Conservation (phyloP, 2,113 vertebrate genomes). For the Osmerus eperlanus region DNA sequence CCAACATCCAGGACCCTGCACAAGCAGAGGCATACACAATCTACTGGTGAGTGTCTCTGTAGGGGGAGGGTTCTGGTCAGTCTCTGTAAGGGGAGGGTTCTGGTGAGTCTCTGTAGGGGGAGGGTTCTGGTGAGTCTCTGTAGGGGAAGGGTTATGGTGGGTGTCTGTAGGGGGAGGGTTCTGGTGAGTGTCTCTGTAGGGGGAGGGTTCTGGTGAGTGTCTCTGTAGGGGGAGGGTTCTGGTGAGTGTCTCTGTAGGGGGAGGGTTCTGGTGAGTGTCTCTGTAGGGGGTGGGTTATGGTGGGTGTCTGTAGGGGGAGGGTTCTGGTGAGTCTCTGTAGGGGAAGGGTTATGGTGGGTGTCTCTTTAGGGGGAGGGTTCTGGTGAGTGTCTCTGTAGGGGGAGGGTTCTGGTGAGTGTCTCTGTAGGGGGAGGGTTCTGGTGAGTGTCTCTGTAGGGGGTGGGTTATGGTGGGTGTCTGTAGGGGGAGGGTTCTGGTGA, state of each 20-base stretch:
- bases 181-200: slow-evolving; percentile 31
- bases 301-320: too few species aligned
- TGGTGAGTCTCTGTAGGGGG: slow-evolving; percentile 50
- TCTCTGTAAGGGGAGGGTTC: neutral
- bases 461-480: slow-evolving; percentile 61
- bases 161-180: neutral
- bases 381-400: neutral
- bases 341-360: slow-evolving; percentile 55
- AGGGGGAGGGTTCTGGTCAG: too few species aligned
- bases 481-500: too few species aligned
- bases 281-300: neutral
- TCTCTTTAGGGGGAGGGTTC: too few species aligned
- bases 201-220: slow-evolving; percentile 54
- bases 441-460: too few species aligned
- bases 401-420: slow-evolving; percentile 55
- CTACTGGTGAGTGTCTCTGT: slow-evolving; percentile 63
- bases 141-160: too few species aligned
- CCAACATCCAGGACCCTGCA: slow-evolving; percentile 77
- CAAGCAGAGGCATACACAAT: slow-evolving; percentile 78
- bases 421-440: neutral
- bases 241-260: neutral
- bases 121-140: neutral
- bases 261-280: slow-evolving; percentile 55
- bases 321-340: too few species aligned
- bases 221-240: too few species aligned